A percentile compares a stretch with the other conserved stretches of the same genome.
Conservation (phyloP, 1,140 invertebrate genomes). For the Meloidogyne chitwoodi region DNA sequence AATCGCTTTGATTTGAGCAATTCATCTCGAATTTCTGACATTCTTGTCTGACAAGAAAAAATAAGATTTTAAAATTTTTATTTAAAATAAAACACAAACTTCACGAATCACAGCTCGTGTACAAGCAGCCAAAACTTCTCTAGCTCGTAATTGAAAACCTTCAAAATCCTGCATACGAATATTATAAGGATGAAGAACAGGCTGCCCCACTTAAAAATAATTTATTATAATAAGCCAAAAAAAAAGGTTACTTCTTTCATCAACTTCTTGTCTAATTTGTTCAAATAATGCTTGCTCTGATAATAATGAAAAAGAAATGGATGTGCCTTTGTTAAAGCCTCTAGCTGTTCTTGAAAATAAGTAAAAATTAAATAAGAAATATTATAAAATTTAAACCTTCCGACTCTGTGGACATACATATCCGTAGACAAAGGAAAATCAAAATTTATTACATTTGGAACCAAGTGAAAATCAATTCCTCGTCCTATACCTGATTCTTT, state of each 20-base stretch:
- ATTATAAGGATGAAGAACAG: slow-evolving; percentile 75
- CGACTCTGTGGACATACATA: slow-evolving; percentile 65
- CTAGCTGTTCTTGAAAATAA: slow-evolving; percentile 72
- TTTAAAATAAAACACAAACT: background rate
- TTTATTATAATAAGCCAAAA: background rate
- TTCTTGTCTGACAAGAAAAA: slow-evolving; percentile 77
- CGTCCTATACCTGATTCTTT: slow-evolving; percentile 88
- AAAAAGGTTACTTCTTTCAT: slow-evolving; percentile 42
- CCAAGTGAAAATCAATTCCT: slow-evolving; percentile 94
- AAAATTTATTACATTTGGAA: slow-evolving; percentile 95
- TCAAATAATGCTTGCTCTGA: slow-evolving; percentile 74
- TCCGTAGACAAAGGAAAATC: slow-evolving; percentile 84
- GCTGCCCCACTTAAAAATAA: slow-evolving; percentile 51
- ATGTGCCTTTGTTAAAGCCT: slow-evolving; percentile 85
- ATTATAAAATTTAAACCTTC: slow-evolving; percentile 17
- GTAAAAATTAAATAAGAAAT: background rate
- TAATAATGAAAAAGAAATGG: slow-evolving; percentile 83
- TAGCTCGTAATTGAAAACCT: slow-evolving; percentile 84
- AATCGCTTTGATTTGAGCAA: slow-evolving; percentile 84
- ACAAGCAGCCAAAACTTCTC: slow-evolving; percentile 55
- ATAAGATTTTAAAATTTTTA: too few species aligned
- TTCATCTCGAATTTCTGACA: slow-evolving; percentile 93
- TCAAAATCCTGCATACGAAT: slow-evolving; percentile 92
- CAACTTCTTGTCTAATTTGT: slow-evolving; percentile 73
- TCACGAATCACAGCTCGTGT: background rate